Base-by-base conservation (phyloP, 2,888 invertebrate genomes). In the Leucania comma region DNA sequence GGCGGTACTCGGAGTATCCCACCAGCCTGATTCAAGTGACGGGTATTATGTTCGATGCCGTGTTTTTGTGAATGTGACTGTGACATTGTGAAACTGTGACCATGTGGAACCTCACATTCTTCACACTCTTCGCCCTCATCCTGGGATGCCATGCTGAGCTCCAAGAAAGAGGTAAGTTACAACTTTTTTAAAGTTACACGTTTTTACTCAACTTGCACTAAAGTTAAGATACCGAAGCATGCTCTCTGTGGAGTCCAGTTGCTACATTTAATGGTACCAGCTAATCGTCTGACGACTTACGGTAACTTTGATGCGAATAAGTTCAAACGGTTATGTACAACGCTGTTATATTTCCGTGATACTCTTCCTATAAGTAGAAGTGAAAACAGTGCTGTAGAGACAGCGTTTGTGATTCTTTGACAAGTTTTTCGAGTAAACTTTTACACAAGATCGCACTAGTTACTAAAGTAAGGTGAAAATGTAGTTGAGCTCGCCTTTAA, bases 91-190 rank as follows among this genome's bases (percentile, higher is more conserved):
- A 66, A 57, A 48, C 46, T 77, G 81, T 77, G 78, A 80, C n/a
- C 63, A 93, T 94, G 94, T 91, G 93, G 93, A 91, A 88, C 85
- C 81, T 90, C 74, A 81, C 86, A 72, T 78, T 89, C 38, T 69
- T 91, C 74, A 80, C 90, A 78, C 77, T 90, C 68, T 74, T 90
- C 76, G 83, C 85, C 72, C 81, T 85, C 46, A n/a, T 46, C 83
- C 83, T 86, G 82, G 80, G 83, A 75, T 80, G 82, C 79, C 32
- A 64, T 51, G 93, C 93, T 38, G 95, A 94, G 35, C 82, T 95
- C 56, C 94, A 95, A 86, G 95, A 95, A 86, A 90, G 94, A 95
- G 95, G 95, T 95, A 81, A 90, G 90, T 78, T 53, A 38, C 66
- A 70, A 63, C 58, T 65, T 66, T 54, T 35, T 29, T 73, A 82